phyloP scores from a whole-genome alignment of 2,113 vertebrate species.

The Xiphophorus maculatus region DNA sequence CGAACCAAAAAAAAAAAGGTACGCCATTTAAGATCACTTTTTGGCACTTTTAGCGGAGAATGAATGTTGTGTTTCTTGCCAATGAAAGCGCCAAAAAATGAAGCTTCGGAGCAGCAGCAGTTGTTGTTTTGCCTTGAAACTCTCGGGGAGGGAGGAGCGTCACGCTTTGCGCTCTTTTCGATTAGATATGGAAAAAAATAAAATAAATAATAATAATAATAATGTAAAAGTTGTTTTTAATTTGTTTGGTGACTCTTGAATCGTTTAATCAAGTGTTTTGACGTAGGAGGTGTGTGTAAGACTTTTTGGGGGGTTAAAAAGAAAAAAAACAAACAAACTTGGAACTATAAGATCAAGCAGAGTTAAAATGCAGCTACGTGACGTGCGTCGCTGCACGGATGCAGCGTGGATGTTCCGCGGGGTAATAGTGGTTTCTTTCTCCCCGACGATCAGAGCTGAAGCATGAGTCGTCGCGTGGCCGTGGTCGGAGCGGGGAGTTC shows the following conservation, averaged over 20 bases:
- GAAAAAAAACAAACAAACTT: background rate
- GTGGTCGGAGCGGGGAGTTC: slow-evolving; percentile 85
- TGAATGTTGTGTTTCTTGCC: background rate
- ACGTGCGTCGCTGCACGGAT: background rate
- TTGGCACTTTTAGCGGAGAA: background rate
- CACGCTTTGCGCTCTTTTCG: background rate
- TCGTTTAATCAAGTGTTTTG: background rate
- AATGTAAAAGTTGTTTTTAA: background rate
- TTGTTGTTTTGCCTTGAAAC: background rate
- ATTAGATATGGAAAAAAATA: background rate
- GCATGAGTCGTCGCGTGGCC: slow-evolving; percentile 71
- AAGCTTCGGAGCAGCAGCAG: background rate
- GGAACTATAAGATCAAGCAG: background rate
- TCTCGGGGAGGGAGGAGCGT: background rate
- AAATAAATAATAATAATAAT: too few species aligned
- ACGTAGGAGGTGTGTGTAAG: background rate
- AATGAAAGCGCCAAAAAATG: background rate
- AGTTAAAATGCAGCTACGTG: background rate
- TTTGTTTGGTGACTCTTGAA: background rate
- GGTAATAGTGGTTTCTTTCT: background rate
- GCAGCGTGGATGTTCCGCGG: background rate
- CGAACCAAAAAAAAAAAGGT: background rate
- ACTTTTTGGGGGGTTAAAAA: background rate
- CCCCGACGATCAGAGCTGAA: background rate
- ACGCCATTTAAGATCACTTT: background rate